Conservation (phyloP, 1,140 invertebrate genomes). For the Batillaria attramentaria region DNA sequence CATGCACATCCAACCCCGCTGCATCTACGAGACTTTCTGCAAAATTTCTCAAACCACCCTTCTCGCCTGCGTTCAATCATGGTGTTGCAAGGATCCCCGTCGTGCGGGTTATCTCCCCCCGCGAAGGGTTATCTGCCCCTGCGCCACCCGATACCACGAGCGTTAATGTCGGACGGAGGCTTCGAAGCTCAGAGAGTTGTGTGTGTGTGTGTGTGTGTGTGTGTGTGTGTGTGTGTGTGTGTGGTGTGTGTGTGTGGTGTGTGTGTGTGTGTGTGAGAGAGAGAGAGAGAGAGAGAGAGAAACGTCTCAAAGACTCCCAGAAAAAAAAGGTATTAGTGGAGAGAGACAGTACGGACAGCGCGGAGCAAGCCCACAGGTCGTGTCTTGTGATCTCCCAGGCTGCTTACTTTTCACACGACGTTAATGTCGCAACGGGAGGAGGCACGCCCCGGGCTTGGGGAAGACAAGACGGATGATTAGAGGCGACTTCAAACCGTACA, state of each 20-base stretch:
- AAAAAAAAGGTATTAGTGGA: too few species aligned
- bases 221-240: too few species aligned
- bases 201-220: too few species aligned
- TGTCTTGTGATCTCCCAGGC: constrained; percentile 1
- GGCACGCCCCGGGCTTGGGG: neutral
- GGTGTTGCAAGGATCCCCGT: neutral
- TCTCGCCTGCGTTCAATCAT: constrained; percentile 6
- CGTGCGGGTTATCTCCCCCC: constrained; percentile 10
- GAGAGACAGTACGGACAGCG: too few species aligned
- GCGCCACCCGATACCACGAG: constrained; percentile 21
- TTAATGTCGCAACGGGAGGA: neutral
- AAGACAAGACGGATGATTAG: too few species aligned
- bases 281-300: constrained; percentile 1
- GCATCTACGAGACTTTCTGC: too few species aligned
- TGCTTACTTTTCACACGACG: constrained; percentile 9
- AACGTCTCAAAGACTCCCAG: neutral
- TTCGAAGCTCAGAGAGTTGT: too few species aligned
- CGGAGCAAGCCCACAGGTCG: neutral
- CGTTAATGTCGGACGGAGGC: neutral
- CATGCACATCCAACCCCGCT: too few species aligned
- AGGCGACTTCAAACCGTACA: too few species aligned
- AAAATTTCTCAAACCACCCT: too few species aligned
- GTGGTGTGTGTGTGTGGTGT: too few species aligned
- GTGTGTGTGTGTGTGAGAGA: neutral
- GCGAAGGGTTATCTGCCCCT: constrained; percentile 1